phyloP scores from a whole-genome alignment of 2,888 invertebrate genomes.

The Ceriagrion tenellum region DNA sequence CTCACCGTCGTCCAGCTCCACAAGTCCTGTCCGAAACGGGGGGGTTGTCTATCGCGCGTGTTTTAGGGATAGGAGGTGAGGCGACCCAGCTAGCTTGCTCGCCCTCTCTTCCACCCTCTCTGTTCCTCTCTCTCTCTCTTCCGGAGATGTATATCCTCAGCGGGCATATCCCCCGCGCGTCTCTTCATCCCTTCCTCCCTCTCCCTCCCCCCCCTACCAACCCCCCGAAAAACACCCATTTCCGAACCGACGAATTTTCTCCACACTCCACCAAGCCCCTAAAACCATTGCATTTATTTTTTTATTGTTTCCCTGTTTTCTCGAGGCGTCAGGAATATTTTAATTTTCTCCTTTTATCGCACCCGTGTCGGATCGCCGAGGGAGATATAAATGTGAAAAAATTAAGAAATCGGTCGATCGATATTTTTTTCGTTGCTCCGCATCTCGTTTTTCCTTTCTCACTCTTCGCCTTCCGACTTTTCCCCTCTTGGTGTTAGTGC shows the following conservation, averaged over 20 bases:
- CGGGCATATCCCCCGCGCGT: background rate
- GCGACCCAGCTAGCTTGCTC: conserved; percentile 5
- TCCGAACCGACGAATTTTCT: background rate
- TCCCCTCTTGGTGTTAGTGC: background rate
- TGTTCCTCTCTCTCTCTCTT: conserved; percentile 58
- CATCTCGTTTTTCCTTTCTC: background rate
- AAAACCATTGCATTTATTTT: background rate
- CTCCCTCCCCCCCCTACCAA: background rate
- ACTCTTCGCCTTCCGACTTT: background rate
- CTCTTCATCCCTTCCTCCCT: background rate
- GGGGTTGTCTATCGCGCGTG: conserved; percentile 55
- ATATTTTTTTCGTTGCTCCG: background rate
- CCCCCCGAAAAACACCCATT: background rate
- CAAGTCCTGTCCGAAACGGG: conserved; percentile 7
- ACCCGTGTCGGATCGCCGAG: background rate
- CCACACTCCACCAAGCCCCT: background rate
- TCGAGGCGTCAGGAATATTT: conserved; percentile 1
- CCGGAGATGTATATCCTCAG: conserved; percentile 56
- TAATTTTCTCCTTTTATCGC: conserved; percentile 16
- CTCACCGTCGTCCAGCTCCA: background rate
- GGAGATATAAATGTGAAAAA: background rate
- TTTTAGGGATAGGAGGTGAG: conserved; percentile 47
- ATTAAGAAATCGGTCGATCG: background rate
- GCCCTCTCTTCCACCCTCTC: background rate
- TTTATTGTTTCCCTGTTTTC: background rate